Evolutionary conservation across 2,113 vertebrate genomes (phyloP).

Genomic region (Erpornis zantholeuca): DNA sequence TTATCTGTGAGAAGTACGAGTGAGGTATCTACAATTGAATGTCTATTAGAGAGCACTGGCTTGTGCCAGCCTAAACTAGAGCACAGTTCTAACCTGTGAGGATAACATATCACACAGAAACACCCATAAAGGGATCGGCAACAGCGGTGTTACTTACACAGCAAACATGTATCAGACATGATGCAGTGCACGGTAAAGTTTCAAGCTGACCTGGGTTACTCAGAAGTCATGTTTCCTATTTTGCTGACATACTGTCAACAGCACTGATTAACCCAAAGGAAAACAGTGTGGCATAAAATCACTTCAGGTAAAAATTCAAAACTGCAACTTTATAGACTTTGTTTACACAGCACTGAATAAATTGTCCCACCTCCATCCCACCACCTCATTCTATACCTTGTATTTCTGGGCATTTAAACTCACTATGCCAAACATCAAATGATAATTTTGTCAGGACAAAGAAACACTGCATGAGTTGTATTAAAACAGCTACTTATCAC

Average conservation of each 20-base stretch:
- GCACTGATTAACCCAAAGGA: neutral
- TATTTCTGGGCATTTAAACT: neutral
- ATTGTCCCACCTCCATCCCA: accelerated
- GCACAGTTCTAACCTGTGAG: neutral
- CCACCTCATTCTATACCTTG: neutral
- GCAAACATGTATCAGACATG: neutral
- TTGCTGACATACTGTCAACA: neutral
- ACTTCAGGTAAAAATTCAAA: neutral
- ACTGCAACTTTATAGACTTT: neutral
- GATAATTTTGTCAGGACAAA: conserved; percentile 22
- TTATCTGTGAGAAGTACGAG: neutral
- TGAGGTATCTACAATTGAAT: neutral
- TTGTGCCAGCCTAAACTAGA: neutral
- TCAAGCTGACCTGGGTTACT: neutral
- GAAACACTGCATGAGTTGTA: neutral
- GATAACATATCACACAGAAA: neutral
- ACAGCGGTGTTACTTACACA: neutral
- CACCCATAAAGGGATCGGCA: neutral
- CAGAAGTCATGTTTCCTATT: neutral
- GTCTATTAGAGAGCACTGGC: neutral
- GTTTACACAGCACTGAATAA: neutral
- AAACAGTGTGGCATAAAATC: neutral
- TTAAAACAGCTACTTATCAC: conserved; percentile 44
- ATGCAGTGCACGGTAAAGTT: neutral
- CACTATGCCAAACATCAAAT: neutral